These are phyloP conservation scores for Littorina saxatilis DNA, from an alignment of 1,140 invertebrate species.

Conservation along the genomic window DNA sequence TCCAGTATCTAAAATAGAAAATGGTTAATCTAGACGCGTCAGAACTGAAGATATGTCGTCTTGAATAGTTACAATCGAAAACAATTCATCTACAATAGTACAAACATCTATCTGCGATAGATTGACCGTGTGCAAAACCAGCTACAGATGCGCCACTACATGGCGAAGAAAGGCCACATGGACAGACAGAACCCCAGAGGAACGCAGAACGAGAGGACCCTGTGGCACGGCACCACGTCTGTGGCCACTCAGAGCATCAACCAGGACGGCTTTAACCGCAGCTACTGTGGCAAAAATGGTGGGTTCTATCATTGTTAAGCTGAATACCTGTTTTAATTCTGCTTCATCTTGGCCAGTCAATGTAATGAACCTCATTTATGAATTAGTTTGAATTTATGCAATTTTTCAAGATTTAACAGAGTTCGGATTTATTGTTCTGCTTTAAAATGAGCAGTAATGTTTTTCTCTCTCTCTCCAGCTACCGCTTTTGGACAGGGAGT, in stretches of 20 bases:
- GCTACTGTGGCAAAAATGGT: constrained; percentile 68
- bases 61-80: no score
- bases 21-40: no score
- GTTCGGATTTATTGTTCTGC: not conserved
- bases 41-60: no score
- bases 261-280: constrained; percentile 62
- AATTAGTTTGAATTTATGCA: no score
- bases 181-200: constrained; percentile 29
- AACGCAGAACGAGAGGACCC: constrained; percentile 50
- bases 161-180: constrained; percentile 48
- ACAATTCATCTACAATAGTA: no score
- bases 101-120: constrained; percentile 28
- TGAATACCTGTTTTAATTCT: no score
- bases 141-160: constrained; percentile 53
- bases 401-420: no score
- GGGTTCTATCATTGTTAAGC: no score
- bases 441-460: not conserved
- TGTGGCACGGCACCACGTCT: constrained; percentile 62
- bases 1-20: no score
- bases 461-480: constrained; percentile 39
- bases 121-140: constrained; percentile 63
- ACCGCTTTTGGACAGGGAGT: constrained; percentile 58
- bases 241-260: constrained; percentile 55
- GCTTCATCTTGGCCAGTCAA: no score
- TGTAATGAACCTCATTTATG: no score